These are phyloP conservation scores for Pandemis heparana DNA, from an alignment of 2,888 invertebrate genomes.

Conservation along the genomic window DNA sequence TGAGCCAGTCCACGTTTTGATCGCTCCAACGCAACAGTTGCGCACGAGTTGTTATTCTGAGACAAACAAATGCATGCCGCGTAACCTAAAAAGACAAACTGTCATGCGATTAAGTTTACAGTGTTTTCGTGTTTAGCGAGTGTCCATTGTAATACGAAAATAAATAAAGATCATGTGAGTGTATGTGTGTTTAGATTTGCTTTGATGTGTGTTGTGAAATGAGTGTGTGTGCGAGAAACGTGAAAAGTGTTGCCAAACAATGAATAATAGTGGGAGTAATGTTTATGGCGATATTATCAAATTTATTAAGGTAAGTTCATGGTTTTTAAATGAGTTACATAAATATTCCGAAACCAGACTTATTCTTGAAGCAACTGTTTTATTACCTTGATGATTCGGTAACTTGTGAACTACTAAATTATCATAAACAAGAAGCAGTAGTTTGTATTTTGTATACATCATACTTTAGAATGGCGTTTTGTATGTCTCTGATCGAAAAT, in stretches of 20 bases:
- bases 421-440: background rate
- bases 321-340: background rate
- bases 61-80: slow-evolving; percentile 27
- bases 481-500: background rate
- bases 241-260: background rate
- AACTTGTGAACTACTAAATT: background rate
- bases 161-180: background rate
- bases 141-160: background rate
- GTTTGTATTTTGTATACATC: background rate
- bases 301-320: slow-evolving; percentile 34
- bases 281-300: slow-evolving; percentile 19
- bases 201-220: background rate
- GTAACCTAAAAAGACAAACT: slow-evolving; percentile 14
- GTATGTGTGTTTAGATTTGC: background rate
- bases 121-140: background rate
- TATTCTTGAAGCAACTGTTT: background rate
- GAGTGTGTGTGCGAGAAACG: background rate
- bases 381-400: background rate
- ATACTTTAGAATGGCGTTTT: background rate
- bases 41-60: slow-evolving; percentile 28
- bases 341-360: background rate
- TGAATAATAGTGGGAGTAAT: slow-evolving; percentile 1
- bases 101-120: background rate
- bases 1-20: background rate
- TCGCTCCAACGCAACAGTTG: slow-evolving; percentile 13